Conservation (phyloP, 2,797 vertebrate species). For the Knipowitschia caucasica region DNA sequence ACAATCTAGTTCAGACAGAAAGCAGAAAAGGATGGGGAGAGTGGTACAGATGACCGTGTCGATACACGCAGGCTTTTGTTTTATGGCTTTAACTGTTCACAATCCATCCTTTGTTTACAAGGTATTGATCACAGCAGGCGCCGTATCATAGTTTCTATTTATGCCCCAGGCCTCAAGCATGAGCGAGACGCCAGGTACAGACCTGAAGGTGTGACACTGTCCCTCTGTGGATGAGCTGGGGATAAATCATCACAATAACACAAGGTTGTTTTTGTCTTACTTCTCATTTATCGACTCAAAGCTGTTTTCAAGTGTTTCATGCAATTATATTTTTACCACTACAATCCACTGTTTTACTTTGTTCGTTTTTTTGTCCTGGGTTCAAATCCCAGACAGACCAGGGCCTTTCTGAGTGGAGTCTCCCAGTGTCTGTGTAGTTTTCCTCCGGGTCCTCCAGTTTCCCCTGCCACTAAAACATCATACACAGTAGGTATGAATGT, state of each 20-base stretch:
- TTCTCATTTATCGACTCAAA: too few relatives aligned
- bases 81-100: constrained; percentile 66
- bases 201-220: neutral
- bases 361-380: too few relatives aligned
- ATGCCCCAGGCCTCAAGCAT: constrained; percentile 32
- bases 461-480: too few relatives aligned
- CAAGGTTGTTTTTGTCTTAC: too few relatives aligned
- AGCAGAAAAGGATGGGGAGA: constrained; percentile 36
- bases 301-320: too few relatives aligned
- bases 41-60: constrained; percentile 65
- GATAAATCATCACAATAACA: neutral
- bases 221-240: neutral
- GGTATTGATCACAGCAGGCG: constrained; percentile 67
- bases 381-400: too few relatives aligned
- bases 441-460: too few relatives aligned
- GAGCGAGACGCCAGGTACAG: neutral
- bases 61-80: constrained; percentile 67
- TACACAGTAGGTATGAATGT: too few relatives aligned
- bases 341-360: too few relatives aligned
- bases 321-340: too few relatives aligned
- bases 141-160: constrained; percentile 64
- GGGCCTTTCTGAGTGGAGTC: too few relatives aligned
- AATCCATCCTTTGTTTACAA: constrained; percentile 66
- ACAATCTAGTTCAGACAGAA: neutral
- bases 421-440: too few relatives aligned